Evolutionary conservation across 2,113 vertebrate species (phyloP), one percentile per base, ranked within the genome.

Genomic region (Euleptes europaea): DNA sequence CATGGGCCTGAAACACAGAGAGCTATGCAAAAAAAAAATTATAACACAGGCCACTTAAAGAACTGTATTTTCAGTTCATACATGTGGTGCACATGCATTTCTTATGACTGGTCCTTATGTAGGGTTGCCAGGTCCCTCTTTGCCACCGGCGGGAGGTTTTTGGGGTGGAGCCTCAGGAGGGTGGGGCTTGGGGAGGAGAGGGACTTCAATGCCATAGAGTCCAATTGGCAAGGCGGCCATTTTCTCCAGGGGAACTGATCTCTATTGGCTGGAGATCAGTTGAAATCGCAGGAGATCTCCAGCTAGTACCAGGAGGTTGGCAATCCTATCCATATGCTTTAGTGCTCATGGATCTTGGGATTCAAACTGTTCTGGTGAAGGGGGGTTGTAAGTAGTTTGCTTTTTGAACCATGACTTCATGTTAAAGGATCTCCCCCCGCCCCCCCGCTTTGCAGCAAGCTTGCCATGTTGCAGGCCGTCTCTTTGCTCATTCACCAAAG

Each of bases 361-460:
- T 94, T 88, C 91, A 93, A 93, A 95, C 86, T 90, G 73, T 94
- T 94, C 93, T 94, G 92, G 93, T 95, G 94, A 95, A 94, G 94
- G 84, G 33, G 63, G 63, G 83, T 94, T 93, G 91, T 91, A 88
- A 91, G 91, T 89, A 92, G 91, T 92, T 94, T 94, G 88, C 89
- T 94, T 93, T 94, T 84, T 94, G 89, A 90, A 88, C 92, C 93
- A 92, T 95, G 67, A 94, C 92, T 95, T 95, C 94, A 95, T 84
- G 92, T 89, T 82, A 93, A 94, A 93, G 79, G 91, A 94, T 95
- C 93, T 92, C 86, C 84, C 82, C 33, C 11, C 49, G 1, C 17
- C 14, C 88, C 84, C 83, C 54, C 9, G 72, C 92, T 84, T 86
- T 93, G 85, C 90, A 88, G 88, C 90, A 76, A 92, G 82, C 91